Evolutionary conservation across 37 sponge, comb jelly and placozoan species (phyloP), one percentile per base, ranked within the genome.

Genomic region (Ephydatia muelleri): DNA sequence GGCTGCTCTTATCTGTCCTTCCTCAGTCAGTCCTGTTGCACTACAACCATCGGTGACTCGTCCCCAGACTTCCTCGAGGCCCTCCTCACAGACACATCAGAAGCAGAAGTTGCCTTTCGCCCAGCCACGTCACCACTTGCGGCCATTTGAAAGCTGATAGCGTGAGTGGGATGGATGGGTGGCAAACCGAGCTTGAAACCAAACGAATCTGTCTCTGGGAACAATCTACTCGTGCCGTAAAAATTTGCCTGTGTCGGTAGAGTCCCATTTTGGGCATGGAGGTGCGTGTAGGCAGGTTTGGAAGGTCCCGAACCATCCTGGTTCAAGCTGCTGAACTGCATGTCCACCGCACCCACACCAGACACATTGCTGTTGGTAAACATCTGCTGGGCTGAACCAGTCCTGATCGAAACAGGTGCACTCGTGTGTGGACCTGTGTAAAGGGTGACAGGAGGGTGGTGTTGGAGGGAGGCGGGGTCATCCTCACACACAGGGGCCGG

Each of bases 191-290:
- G 82, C 35, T 88, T 88, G 70, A 88, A 88, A 68, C 71, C 78
- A 37, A 82, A 88, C 38, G 69, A 76, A 43, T 82, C 83, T 29
- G 77, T 65, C 32, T 88, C 83, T 64, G 76, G 40, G 80, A 88
- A 88, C 14, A 88, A 66, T 39, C 48, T 69, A 38, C 64, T 88
- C 31, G 88, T 88, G 40, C 88, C 88, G 47, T 66, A 88, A 39
- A 88, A 88, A 21, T 57, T 57, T 57, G 57, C 14, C 29, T 77
- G 25, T n/a, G 76, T 78, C 27, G 77, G 77, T 28, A 76, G 29
- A 2, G 83, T 22, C 9, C 88, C 88, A 70, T 88, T 88, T 25
- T 74, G 87, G 0, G 82, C 5, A 26, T 38, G 68, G 26, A 77
- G 76, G 4, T 83, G 38, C 4, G 27, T 28, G 38, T 72, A 70